Evolutionary conservation across 2,888 invertebrate species (phyloP).

Genomic region (Phalangium opilio): DNA sequence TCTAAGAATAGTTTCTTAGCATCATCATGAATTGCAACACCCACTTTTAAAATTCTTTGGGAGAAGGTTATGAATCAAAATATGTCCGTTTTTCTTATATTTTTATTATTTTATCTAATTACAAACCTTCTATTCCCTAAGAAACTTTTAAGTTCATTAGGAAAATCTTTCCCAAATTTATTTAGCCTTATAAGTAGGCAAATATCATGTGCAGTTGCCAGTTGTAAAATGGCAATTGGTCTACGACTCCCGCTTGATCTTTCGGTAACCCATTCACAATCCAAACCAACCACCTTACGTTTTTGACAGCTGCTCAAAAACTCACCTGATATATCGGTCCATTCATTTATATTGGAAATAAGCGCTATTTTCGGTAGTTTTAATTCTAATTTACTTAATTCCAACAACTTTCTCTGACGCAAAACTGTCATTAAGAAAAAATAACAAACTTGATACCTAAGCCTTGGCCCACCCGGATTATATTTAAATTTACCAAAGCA

Average conservation of each 20-base stretch:
- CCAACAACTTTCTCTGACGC: too few relatives aligned
- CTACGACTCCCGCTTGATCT: conserved; percentile 37
- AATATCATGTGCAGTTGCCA: conserved; percentile 50
- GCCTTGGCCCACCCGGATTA: too few relatives aligned
- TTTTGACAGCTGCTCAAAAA: too few relatives aligned
- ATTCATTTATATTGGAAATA: too few relatives aligned
- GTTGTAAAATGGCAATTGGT: conserved; percentile 53
- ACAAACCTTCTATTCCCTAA: conserved; percentile 40
- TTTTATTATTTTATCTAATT: too few relatives aligned
- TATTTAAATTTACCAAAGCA: too few relatives aligned
- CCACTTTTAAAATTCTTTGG: conserved; percentile 51
- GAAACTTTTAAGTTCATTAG: conserved; percentile 35
- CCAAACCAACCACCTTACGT: conserved; percentile 48
- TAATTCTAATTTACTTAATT: too few relatives aligned
- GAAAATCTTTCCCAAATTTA: conserved; percentile 30
- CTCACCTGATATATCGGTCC: too few relatives aligned
- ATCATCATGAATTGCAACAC: conserved; percentile 55
- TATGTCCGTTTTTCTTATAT: too few relatives aligned
- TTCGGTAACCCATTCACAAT: conserved; percentile 62
- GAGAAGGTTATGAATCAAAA: not conserved
- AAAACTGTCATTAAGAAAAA: too few relatives aligned
- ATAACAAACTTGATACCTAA: too few relatives aligned
- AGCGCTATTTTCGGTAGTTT: too few relatives aligned
- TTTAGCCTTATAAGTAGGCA: conserved; percentile 53
- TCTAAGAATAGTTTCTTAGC: conserved; percentile 47